Percentiles rank a stretch among this genome's conserved stretches.
Conservation (phyloP, 2,113 vertebrate species). For the Passer montanus region DNA sequence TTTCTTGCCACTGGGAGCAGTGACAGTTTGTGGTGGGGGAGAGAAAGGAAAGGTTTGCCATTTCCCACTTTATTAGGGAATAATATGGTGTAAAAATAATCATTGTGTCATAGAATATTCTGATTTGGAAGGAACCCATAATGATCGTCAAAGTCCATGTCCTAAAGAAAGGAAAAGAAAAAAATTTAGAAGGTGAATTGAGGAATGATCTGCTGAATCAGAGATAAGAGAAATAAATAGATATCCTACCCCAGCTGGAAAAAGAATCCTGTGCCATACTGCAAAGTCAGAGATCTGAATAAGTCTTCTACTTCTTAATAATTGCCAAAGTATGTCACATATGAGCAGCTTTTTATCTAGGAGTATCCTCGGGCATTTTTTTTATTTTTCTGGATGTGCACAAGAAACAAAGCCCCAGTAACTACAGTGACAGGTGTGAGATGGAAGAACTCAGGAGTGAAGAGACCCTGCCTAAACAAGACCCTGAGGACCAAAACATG, state of each 20-base stretch:
- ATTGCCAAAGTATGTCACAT: neutral
- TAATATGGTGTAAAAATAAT: neutral
- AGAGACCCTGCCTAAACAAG: neutral
- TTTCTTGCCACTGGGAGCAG: neutral
- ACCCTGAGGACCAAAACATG: neutral
- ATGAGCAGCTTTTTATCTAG: slow-evolving; percentile 1
- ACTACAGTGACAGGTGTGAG: neutral
- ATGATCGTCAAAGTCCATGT: neutral
- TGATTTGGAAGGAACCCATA: neutral
- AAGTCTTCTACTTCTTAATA: slow-evolving; percentile 9
- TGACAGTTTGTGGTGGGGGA: neutral
- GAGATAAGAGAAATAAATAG: neutral
- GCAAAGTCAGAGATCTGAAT: neutral
- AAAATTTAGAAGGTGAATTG: neutral
- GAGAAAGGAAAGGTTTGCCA: neutral
- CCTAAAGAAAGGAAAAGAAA: neutral
- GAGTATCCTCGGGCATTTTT: neutral
- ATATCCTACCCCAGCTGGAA: neutral
- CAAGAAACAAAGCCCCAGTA: neutral
- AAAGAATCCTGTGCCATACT: neutral
- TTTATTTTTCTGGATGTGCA: neutral
- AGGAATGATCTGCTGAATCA: neutral
- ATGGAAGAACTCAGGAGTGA: neutral
- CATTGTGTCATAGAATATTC: neutral
- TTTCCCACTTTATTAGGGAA: neutral